Base-by-base conservation (phyloP, 2,113 vertebrate species). In the Climacteris rufus region DNA sequence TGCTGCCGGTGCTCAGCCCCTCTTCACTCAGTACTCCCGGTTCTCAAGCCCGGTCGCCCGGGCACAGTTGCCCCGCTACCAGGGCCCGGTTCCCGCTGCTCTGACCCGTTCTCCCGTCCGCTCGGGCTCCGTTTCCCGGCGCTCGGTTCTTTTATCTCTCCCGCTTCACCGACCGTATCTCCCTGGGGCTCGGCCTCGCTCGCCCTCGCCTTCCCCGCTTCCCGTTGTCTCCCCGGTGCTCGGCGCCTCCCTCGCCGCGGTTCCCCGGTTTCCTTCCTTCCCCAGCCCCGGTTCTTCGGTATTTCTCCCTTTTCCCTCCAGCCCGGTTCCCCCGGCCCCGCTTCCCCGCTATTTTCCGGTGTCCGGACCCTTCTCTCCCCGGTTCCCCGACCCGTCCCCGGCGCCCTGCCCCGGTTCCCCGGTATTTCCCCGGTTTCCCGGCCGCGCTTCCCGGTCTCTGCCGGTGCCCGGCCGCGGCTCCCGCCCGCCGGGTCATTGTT, bases 401-500 rank as follows among this genome's bases (percentile, higher is more conserved):
- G 40, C 10, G n/a, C 78, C 78, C 63, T 68, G 78, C 31, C 54
- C 27, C 63, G 45, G 2, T 53, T 52, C 9, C 63, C 19, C 69
- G 40, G 42, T 56, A 47, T 64, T 10, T 69, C 19, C 45, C 39
- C 52, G 65, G 4, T 47, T n/a, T 74, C 49, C 57, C 40, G 28
- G 57, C 40, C 63, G n/a, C 78, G 27, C n/a, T 27, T 47, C 31
- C 17, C 78, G 52, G n/a, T 39, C 40, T 8, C 5, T 27, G 61
- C 77, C 77, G 40, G 61, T 54, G 50, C 63, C 74, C 56, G 56
- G 56, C 44, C 77, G 40, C 40, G 79, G 79, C 79, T 82, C 53
- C 65, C 44, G 45, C 78, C 90, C 84, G 65, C 52, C 79, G 84
- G 79, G 91, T 83, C 86, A 93, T 93, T 93, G 91, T 93, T 93